Conservation (phyloP, 2,888 invertebrate species). For the Hyposoter dolosus region DNA sequence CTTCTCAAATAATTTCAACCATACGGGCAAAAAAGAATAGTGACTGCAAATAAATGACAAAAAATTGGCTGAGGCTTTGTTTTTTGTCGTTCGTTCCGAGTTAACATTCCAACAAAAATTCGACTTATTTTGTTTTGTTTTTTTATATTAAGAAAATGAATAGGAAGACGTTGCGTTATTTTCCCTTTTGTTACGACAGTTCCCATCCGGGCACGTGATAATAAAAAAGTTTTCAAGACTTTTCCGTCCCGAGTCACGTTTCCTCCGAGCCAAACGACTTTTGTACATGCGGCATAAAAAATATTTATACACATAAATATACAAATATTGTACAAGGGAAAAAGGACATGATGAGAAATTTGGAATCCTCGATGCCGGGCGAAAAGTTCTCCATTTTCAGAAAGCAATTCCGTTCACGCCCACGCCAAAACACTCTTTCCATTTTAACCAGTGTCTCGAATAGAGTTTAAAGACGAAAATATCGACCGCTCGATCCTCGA, state of each 20-base stretch:
- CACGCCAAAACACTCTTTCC: neutral
- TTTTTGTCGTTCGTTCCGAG: neutral
- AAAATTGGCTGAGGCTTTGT: neutral
- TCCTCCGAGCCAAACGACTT: conserved; percentile 3
- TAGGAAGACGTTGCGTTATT: conserved; percentile 13
- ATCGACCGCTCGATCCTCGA: neutral
- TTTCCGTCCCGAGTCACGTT: conserved; percentile 38
- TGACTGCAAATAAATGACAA: neutral
- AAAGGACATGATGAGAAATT: neutral
- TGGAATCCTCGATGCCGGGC: conserved; percentile 7
- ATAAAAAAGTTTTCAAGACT: conserved; percentile 40
- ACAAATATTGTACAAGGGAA: conserved; percentile 5
- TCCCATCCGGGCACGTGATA: neutral
- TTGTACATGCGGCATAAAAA: neutral
- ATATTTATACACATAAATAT: neutral
- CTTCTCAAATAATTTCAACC: neutral
- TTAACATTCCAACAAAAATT: no score
- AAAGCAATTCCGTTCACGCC: conserved; percentile 18
- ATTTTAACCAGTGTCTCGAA: neutral
- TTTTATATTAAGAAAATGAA: neutral
- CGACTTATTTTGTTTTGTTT: neutral
- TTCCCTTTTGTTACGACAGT: neutral
- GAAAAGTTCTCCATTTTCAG: conserved; percentile 47
- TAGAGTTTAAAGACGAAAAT: neutral
- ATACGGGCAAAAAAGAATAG: neutral